Evolutionary conservation across 2,113 vertebrate species (phyloP), one percentile per base, ranked within the genome.

Genomic region (Trichechus manatus): DNA sequence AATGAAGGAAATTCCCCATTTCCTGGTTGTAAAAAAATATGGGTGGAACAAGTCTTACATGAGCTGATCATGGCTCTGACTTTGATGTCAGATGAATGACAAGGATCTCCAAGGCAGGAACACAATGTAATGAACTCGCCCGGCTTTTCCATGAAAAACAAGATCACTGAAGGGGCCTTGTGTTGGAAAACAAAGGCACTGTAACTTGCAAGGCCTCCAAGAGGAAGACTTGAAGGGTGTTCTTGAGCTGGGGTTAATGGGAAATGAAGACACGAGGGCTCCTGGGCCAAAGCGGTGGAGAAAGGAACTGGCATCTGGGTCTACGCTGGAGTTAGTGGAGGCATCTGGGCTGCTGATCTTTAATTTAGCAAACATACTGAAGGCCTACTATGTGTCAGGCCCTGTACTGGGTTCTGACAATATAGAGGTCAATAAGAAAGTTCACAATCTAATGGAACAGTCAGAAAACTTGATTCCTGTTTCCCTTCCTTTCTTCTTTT

Each of bases 1-100:
- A 83, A 44, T 87, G 96, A 97, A 98, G 98, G 98, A 98, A 98
- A 97, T 97, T 93, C 97, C 97, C 96, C 97, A 98, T 98, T 98
- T 98, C 98, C 98, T 98, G 97, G 92, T 96, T 91, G 85, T 93
- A 95, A 97, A 96, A 97, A 97, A 97, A 97, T 96, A 90, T 77
- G 97, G 97, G 97, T 95, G 97, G 97, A 53, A 82, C 89, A 6
- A 83, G 91, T 61, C 93, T 97, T 75, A 63, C 72, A 56, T n/a
- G 96, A 97, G 96, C 86, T 5, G 89, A 93, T 91, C 36, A 1
- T 0, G 56, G 85, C 83, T 93, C 81, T 1, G 61, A 93, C 98
- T 97, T 98, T 97, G 98, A 98, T 97, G 98, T 97, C 50, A 1
- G 68, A 14, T 83, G 87, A 93, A 78, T 95, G 96, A 95, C 97